Evolutionary conservation across 2,113 vertebrate species (phyloP).

Genomic region (Gasterosteus nipponicus): DNA sequence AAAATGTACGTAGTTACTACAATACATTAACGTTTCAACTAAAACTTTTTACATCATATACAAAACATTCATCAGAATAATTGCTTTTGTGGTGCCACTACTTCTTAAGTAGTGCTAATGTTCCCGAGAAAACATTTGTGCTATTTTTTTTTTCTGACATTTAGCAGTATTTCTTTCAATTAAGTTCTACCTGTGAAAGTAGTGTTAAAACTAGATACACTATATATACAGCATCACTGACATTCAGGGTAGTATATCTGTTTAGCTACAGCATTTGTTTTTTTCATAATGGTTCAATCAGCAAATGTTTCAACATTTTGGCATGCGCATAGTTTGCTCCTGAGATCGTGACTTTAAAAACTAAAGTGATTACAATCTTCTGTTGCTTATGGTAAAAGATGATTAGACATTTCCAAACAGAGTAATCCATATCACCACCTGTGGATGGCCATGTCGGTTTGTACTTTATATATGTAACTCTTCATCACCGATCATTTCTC

Average conservation of each 20-base stretch:
- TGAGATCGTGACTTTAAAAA: slow-evolving; percentile 37
- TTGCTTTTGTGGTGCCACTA: slow-evolving; percentile 76
- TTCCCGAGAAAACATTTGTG: slow-evolving; percentile 70
- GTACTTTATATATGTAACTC: neutral
- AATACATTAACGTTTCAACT: slow-evolving; percentile 64
- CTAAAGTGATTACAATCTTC: slow-evolving; percentile 26
- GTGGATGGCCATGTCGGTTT: slow-evolving; percentile 13
- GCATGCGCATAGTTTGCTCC: slow-evolving; percentile 32
- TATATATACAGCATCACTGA: slow-evolving; percentile 63
- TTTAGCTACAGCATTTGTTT: slow-evolving; percentile 40
- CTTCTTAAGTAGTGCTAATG: slow-evolving; percentile 69
- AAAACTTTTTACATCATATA: slow-evolving; percentile 84
- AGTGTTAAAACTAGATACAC: slow-evolving; percentile 73
- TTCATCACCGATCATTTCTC: neutral
- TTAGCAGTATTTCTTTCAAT: slow-evolving; percentile 53
- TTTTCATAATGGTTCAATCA: slow-evolving; percentile 23
- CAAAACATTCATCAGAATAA: slow-evolving; percentile 78
- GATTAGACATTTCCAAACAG: slow-evolving; percentile 31
- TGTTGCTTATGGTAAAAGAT: slow-evolving; percentile 15
- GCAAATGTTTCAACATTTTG: slow-evolving; percentile 42
- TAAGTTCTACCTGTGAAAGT: slow-evolving; percentile 51
- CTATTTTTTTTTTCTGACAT: slow-evolving; percentile 62
- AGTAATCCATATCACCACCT: slow-evolving; percentile 13
- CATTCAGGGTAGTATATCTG: slow-evolving; percentile 51
- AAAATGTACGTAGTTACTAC: slow-evolving; percentile 54